A percentile compares a stretch with the other conserved stretches of the same genome.
Conservation (phyloP, 2,888 invertebrate genomes). For the Chesias legatella region DNA sequence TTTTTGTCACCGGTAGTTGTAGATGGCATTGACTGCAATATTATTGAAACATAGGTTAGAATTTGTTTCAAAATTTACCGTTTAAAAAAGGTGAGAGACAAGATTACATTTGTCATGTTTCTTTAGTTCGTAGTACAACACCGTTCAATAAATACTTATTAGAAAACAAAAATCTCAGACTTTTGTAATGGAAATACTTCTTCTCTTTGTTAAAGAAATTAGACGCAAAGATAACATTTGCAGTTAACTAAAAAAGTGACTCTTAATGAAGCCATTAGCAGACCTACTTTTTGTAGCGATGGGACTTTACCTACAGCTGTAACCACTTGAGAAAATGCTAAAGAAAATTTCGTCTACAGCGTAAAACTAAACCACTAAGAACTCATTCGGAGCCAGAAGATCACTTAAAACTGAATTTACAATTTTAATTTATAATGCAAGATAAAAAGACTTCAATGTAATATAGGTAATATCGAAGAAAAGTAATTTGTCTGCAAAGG, state of each 20-base stretch:
- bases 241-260: constrained; percentile 55
- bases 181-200: no score
- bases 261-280: constrained; percentile 65
- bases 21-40: no score
- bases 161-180: no score
- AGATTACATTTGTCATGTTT: no score
- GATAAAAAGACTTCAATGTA: no score
- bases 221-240: constrained; percentile 41
- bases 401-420: constrained; percentile 5
- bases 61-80: no score
- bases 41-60: no score
- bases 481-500: constrained; percentile 55
- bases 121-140: no score
- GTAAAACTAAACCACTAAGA: constrained; percentile 24
- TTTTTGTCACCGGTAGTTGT: background rate
- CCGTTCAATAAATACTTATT: no score
- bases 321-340: constrained; percentile 23
- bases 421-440: no score
- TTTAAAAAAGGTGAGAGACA: no score
- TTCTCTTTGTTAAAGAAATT: constrained; percentile 24
- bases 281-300: constrained; percentile 28
- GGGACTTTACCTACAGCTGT: constrained; percentile 18
- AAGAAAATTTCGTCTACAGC: constrained; percentile 30
- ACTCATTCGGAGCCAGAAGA: constrained; percentile 4
- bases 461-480: constrained; percentile 45